phyloP scores from a whole-genome alignment of 2,888 invertebrate genomes.

The Microplitis manilae region DNA sequence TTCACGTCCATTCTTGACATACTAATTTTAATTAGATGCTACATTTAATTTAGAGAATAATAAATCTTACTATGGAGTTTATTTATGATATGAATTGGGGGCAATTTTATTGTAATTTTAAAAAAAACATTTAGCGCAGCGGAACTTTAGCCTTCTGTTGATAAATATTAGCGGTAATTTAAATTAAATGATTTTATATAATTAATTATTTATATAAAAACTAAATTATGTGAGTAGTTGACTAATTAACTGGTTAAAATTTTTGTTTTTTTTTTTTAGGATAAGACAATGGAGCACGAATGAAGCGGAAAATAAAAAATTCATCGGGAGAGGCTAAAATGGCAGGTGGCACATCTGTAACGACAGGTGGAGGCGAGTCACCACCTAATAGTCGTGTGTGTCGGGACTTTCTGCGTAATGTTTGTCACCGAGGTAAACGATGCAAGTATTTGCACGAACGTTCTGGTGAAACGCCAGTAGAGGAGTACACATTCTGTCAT shows the following conservation, averaged over 20 bases:
- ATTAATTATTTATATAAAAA: no score
- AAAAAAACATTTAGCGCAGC: not conserved
- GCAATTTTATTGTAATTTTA: not conserved
- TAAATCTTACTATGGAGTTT: not conserved
- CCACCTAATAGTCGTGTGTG: slow-evolving; percentile 70
- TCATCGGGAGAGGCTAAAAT: slow-evolving; percentile 46
- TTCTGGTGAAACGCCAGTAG: slow-evolving; percentile 66
- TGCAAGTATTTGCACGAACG: slow-evolving; percentile 75
- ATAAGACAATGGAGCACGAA: slow-evolving; percentile 50
- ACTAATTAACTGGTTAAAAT: not conserved
- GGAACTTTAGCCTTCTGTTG: no score
- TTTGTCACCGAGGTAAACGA: slow-evolving; percentile 74
- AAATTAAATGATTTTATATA: no score
- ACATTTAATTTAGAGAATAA: not conserved
- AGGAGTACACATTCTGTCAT: slow-evolving; percentile 75
- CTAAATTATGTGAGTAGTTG: no score
- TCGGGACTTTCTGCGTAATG: slow-evolving; percentile 75
- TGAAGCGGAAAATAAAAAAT: slow-evolving; percentile 58
- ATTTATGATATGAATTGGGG: not conserved
- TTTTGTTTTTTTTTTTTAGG: not conserved
- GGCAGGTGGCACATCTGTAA: slow-evolving; percentile 58
- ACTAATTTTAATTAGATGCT: not conserved
- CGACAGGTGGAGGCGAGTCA: slow-evolving; percentile 51
- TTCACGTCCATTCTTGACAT: slow-evolving; percentile 34
- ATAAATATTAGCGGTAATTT: no score